These are phyloP conservation scores for Lordiphosa collinella DNA, from an alignment of 1,140 invertebrate species.

Conservation along the genomic window DNA sequence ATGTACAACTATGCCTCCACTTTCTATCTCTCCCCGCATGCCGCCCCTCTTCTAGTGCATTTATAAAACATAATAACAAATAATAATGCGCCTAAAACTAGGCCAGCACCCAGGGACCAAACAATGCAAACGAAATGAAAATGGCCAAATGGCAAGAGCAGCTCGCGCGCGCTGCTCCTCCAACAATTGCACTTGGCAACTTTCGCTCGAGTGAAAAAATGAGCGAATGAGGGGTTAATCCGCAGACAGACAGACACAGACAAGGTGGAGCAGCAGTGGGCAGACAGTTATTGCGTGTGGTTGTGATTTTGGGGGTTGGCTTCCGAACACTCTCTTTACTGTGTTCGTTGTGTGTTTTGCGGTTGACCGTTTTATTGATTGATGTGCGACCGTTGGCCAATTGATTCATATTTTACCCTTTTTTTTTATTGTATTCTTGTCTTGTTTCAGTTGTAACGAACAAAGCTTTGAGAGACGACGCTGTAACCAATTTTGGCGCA, in stretches of 20 bases:
- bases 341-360: slow-evolving; percentile 17
- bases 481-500: slow-evolving; percentile 29
- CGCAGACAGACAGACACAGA: slow-evolving; percentile 33
- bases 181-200: slow-evolving; percentile 21
- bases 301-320: slow-evolving; percentile 60
- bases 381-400: slow-evolving; percentile 27
- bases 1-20: neutral
- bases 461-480: slow-evolving; percentile 10
- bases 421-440: neutral
- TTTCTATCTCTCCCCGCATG: neutral
- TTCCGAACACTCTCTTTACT: slow-evolving; percentile 23
- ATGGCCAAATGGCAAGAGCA: slow-evolving; percentile 35
- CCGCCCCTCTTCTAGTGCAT: neutral
- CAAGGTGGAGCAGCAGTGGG: slow-evolving; percentile 13
- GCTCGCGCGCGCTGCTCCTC: neutral
- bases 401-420: slow-evolving; percentile 36
- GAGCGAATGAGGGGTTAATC: slow-evolving; percentile 36
- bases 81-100: slow-evolving; percentile 52
- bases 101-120: slow-evolving; percentile 30
- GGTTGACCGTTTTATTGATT: slow-evolving; percentile 61
- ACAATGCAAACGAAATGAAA: slow-evolving; percentile 22
- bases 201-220: neutral
- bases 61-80: slow-evolving; percentile 56
- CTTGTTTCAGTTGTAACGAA: slow-evolving; percentile 25
- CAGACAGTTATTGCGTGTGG: slow-evolving; percentile 36